Percentiles rank a stretch among this genome's conserved stretches.
These are phyloP conservation scores for Sardina pilchardus DNA, from an alignment of 2,113 vertebrate species.

Conservation along the genomic window DNA sequence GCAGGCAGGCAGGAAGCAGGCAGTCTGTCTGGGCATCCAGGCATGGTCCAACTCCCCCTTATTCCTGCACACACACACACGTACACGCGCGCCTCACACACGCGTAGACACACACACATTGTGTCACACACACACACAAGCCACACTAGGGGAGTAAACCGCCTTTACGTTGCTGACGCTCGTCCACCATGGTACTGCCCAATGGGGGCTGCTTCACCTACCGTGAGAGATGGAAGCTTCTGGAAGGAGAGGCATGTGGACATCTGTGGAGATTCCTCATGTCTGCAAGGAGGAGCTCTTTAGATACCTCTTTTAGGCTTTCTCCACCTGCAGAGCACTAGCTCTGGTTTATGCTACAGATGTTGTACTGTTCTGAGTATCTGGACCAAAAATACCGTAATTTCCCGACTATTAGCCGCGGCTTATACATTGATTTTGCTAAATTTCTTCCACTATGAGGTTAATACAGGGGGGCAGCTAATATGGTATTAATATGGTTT, in stretches of 20 bases:
- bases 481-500: too few relatives aligned
- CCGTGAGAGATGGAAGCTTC: background rate
- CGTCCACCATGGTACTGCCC: background rate
- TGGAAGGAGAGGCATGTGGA: background rate
- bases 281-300: background rate
- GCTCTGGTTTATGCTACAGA: too few relatives aligned
- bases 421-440: too few relatives aligned
- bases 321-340: too few relatives aligned
- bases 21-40: background rate
- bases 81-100: background rate
- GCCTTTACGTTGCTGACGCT: background rate
- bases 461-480: too few relatives aligned
- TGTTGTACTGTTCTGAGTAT: too few relatives aligned
- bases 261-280: background rate
- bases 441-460: too few relatives aligned
- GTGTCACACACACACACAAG: background rate
- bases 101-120: background rate
- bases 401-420: too few relatives aligned
- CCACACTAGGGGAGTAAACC: background rate
- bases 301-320: too few relatives aligned
- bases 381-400: too few relatives aligned
- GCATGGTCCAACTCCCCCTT: background rate
- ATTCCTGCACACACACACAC: background rate
- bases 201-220: background rate
- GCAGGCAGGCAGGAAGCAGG: background rate